Conservation (phyloP, 2,888 invertebrate genomes). For the Megalurothrips usitatus region DNA sequence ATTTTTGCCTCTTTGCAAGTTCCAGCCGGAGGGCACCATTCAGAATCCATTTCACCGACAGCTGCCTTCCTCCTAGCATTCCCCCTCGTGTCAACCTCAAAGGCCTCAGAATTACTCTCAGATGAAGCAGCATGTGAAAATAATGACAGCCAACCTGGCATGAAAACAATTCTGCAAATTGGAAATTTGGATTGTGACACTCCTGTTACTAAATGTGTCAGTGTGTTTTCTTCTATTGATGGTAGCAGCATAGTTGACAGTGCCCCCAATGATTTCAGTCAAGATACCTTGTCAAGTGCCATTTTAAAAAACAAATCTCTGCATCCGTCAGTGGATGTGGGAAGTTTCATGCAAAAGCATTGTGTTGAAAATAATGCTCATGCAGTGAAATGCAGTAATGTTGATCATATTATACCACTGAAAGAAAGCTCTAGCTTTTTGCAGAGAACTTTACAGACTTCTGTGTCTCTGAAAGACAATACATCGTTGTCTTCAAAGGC, state of each 20-base stretch:
- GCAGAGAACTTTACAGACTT: background rate
- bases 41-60: constrained; percentile 65
- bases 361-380: too few relatives aligned
- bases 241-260: background rate
- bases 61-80: constrained; percentile 73
- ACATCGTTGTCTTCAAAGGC: background rate
- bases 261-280: background rate
- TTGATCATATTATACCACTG: background rate
- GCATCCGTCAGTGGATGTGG: background rate
- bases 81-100: constrained; percentile 62
- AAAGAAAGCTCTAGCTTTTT: background rate
- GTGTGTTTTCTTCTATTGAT: background rate
- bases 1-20: constrained; percentile 58
- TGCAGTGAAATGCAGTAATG: background rate
- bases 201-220: constrained; percentile 4
- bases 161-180: constrained; percentile 48
- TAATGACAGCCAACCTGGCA: constrained; percentile 48
- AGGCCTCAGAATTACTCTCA: constrained; percentile 53
- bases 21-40: constrained; percentile 45
- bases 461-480: background rate
- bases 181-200: constrained; percentile 41
- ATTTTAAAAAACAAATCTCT: background rate
- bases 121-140: constrained; percentile 52
- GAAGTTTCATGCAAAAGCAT: background rate
- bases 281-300: background rate